Evolutionary conservation across 2,797 vertebrate species (phyloP).

Genomic region (Astyanax mexicanus): DNA sequence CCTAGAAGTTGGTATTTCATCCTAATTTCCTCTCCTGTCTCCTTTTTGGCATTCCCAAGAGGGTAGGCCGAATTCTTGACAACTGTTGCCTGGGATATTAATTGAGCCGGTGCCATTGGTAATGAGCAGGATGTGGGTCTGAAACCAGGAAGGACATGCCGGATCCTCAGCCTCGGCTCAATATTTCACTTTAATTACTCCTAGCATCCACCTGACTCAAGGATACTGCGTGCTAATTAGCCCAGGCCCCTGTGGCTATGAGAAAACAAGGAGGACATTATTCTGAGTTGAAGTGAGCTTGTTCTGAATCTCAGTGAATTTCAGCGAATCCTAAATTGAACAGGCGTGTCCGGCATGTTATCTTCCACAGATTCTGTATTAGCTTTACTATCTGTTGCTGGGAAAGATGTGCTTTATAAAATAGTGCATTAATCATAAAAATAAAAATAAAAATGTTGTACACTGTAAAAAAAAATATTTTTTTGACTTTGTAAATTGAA

Average conservation of each 20-base stretch:
- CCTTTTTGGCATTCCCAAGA: conserved; percentile 47
- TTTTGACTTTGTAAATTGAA: too few relatives aligned
- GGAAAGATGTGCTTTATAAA: neutral
- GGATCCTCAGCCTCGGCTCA: conserved; percentile 47
- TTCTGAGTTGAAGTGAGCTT: neutral
- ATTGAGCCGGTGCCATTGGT: conserved; percentile 53
- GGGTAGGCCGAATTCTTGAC: conserved; percentile 46
- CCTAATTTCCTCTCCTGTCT: conserved; percentile 18
- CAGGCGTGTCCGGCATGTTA: neutral
- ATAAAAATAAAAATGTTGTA: neutral
- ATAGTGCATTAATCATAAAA: neutral
- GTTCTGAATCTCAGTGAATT: neutral
- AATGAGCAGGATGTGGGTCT: conserved; percentile 56
- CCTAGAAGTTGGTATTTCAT: conserved; percentile 42
- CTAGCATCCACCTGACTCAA: conserved; percentile 56
- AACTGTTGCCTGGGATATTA: conserved; percentile 61
- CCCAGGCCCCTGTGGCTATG: conserved; percentile 46
- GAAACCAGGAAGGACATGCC: conserved; percentile 45
- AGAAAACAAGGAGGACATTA: neutral
- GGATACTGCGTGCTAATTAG: conserved; percentile 58
- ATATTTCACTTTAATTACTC: conserved; percentile 65
- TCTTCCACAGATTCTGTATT: neutral
- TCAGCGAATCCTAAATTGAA: neutral
- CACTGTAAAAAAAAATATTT: too few relatives aligned
- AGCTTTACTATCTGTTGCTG: neutral